phyloP scores from a whole-genome alignment of 2,797 vertebrate genomes.

The Capromys pilorides region DNA sequence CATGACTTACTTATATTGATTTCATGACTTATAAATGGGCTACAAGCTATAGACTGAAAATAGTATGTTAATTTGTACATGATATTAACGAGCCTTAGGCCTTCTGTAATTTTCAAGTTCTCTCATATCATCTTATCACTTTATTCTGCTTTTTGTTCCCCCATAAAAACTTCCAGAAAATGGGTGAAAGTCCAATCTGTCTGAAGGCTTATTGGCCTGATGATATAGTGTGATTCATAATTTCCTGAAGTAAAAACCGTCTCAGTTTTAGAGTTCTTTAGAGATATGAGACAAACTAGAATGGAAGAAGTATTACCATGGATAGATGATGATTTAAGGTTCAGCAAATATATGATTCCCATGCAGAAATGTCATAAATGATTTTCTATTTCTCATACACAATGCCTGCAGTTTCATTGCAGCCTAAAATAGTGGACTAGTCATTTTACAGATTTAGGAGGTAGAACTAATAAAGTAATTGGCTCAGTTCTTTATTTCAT shows the following conservation, averaged over 20 bases:
- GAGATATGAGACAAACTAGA: not conserved
- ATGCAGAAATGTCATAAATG: slow-evolving; percentile 35
- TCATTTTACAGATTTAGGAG: not conserved
- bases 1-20: not conserved
- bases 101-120: slow-evolving; percentile 34
- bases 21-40: not conserved
- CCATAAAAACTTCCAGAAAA: not conserved
- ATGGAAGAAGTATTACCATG: not conserved
- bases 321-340: not conserved
- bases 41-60: not conserved
- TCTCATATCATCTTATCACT: not conserved
- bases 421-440: slow-evolving; percentile 47
- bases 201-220: not conserved
- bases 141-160: not conserved
- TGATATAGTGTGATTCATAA: not conserved
- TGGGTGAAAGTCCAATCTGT: not conserved
- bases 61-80: not conserved
- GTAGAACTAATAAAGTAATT: slow-evolving; percentile 20
- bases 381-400: not conserved
- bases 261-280: not conserved
- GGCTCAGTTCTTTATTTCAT: not conserved
- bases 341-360: not conserved
- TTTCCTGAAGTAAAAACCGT: slow-evolving; percentile 46
- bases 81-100: not conserved
- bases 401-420: not conserved